Base-by-base conservation (phyloP, 2,888 invertebrate species). In the Epistrophe grossulariae region DNA sequence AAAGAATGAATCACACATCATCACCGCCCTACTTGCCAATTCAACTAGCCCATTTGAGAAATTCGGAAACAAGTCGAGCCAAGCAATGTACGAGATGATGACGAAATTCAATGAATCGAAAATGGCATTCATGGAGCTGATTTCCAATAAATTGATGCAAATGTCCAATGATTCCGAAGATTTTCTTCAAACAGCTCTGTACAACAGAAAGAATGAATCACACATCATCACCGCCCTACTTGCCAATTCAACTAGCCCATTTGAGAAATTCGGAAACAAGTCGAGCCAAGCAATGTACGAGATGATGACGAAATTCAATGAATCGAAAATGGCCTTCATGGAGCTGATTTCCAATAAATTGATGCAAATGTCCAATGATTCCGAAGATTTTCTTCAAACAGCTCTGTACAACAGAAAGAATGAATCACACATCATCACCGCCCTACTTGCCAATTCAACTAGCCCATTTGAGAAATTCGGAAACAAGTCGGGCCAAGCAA, bases 1-100 rank as follows among this genome's bases (percentile, higher is more conserved):
- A 38, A 60, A 60, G 59, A 60, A 60, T 38, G 59, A 60, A 8
- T 40, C 60, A 3, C 40, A 60, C 40, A 60, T 60, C 28, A 15
- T 64, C 8, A 24, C 5, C 4, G 24, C 24, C 13, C 45, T 45
- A 9, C 45, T 64, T 4, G 45, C 64, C 13, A 48, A 48, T 40
- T 31, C 31, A 10, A 31, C 48, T 10, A 66, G 31, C 6, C 64
- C 48, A n/a, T 66, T 66, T 17, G 31, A 66, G n/a, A 66, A 66
- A 48, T 31, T 66, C 28, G 48, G n/a, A 28, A 45, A 64, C 45
- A 64, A 15, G 43, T 24, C 64, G 1, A 28, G 11, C 40, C 9
- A 19, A 13, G n/a, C 31, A 3, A n/a, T 59, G 59, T 35, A 62
- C 24, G 62, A 40, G 1, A 66, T 45, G 31, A 5, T 31, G 31